Evolutionary conservation across 64 coral and sea anemone species (phyloP), one percentile per base, ranked within the genome.

Genomic region (Actinia tenebrosa): DNA sequence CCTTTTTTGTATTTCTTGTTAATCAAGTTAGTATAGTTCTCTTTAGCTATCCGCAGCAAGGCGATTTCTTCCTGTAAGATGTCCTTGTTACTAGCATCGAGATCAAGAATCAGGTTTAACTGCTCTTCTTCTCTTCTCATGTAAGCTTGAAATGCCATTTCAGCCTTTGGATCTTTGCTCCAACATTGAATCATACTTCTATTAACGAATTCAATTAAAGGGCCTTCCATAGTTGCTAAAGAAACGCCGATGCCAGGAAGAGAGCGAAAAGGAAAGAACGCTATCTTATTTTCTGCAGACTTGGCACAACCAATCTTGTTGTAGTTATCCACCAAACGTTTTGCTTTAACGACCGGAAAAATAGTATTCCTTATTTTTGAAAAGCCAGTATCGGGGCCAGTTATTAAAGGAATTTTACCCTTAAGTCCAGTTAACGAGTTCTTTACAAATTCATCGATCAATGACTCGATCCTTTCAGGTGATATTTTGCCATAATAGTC

Each of bases 1-100:
- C 69, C 69, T 75, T 75, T 75, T 14, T 75, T 75, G 69, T 75
- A 75, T 75, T 75, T 75, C 69, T 75, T 75, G 2, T 75, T 75
- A 2, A 75, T 11, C 9, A 75, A 75, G 23, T 26, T 75, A 75
- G 25, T 30, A 75, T 11, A 75, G 25, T 75, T 75, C 69, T 75
- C 69, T 75, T 75, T 75, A 25, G 69, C 69, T 13, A 75, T 13
- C 69, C 69, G n/a, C 11, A 75, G 26, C 69, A 75, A 75, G 25
- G 25, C 69, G 2, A 75, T 75, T 16, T 75, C 69, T 42, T 75
- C 69, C 13, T 75, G n/a, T 75, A 42, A 10, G 26, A 42, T 26
- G 25, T 42, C 27, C 25, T 75, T 75, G 25, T 25, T 5, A 14
- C 30, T 37, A 37, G 30, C 30, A 37, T 75, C 69, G 20, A 42